Base-by-base conservation (phyloP, 2,113 vertebrate species). In the Hypocryptadius cinnamomeus region DNA sequence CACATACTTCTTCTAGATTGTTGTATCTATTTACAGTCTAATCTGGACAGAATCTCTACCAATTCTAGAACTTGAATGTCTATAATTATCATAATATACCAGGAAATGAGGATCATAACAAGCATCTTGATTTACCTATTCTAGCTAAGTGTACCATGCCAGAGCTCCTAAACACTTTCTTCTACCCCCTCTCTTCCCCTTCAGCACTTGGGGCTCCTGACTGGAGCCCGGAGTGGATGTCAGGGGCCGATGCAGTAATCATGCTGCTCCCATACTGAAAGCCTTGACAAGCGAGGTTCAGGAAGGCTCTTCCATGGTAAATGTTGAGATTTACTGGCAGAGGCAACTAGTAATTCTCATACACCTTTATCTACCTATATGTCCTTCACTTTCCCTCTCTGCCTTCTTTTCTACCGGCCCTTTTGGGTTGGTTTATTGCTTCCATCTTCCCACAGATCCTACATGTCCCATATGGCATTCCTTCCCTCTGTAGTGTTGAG, bases 11-110 rank as follows among this genome's bases (percentile, higher is more conserved):
- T 85, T 88, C 15, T 74, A 45, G 56, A 80, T 81, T 31, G 15
- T 78, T 95, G 2, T 64, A 28, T 88, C 56, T 96, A 74, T 95
- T 85, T 94, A 56, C 87, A 90, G 87, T 24, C 30, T 89, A 79
- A 72, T 89, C 53, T 90, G 66, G 66, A 85, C 0, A 0, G 78
- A 91, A 51, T 80, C 65, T 54, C 40, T 78, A 72, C 24, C 21
- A 82, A 45, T 78, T 89, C 59, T 82, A 56, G 73, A 87, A 76
- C 35, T 61, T 77, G 25, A 90, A 66, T 85, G 13, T 90, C n/a
- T 86, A 1, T 89, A 69, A 95, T 95, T 89, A 63, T 84, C 40
- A 40, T 88, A 48, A 50, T 54, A 63, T 28, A 23, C 11, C 54
- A 56, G 80, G 74, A 94, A 91, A 56, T 85, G 30, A 86, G 28